phyloP scores from a whole-genome alignment of 1,140 invertebrate genomes.

The Oreohelix idahoensis region DNA sequence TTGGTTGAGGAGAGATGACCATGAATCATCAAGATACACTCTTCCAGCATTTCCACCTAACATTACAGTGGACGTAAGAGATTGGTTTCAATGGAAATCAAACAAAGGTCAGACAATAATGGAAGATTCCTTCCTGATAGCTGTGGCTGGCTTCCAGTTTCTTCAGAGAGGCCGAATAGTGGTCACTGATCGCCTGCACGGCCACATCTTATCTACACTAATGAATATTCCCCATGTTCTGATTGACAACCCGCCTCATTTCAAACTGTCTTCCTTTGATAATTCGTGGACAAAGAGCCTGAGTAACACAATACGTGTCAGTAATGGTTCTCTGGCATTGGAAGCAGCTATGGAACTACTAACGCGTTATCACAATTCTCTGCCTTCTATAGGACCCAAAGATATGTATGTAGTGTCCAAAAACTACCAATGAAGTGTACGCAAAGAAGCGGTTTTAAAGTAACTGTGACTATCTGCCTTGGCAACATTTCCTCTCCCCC shows the following conservation, averaged over 20 bases:
- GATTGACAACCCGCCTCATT: too few relatives aligned
- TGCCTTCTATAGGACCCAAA: constrained; percentile 31
- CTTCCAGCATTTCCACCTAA: too few relatives aligned
- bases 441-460: too few relatives aligned
- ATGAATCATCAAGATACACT: constrained; percentile 21
- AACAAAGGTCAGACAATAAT: constrained; percentile 10
- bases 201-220: too few relatives aligned
- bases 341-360: constrained; percentile 33
- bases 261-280: too few relatives aligned
- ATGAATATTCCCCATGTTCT: constrained; percentile 50
- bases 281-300: constrained; percentile 49
- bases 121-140: constrained; percentile 38
- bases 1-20: constrained; percentile 34
- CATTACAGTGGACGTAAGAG: constrained; percentile 21
- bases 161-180: too few relatives aligned
- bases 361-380: constrained; percentile 18
- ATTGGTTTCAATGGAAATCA: constrained; percentile 33
- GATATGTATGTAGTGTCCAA: neutral
- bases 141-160: too few relatives aligned
- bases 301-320: too few relatives aligned
- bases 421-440: too few relatives aligned
- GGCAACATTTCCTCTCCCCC: too few relatives aligned
- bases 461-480: too few relatives aligned
- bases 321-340: constrained; percentile 24
- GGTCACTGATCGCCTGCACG: too few relatives aligned